A percentile compares a stretch with the other conserved stretches of the same genome.
Evolutionary conservation across 1,140 invertebrate genomes (phyloP).

Genomic region (Panulirus ornatus): DNA sequence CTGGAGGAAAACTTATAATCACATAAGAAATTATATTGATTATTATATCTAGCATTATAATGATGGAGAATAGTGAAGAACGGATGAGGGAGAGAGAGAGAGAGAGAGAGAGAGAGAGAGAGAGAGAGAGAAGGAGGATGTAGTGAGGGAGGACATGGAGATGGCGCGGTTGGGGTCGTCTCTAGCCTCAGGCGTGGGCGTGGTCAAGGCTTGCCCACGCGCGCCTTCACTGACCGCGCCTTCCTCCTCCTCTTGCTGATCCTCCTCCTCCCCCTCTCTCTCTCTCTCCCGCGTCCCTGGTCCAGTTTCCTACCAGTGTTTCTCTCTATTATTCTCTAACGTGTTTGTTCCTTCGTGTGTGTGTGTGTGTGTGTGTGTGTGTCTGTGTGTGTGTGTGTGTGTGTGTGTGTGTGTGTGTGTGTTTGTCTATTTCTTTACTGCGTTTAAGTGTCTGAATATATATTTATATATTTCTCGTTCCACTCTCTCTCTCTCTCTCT

Average conservation of each 20-base stretch:
- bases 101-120: neutral
- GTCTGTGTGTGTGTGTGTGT: neutral
- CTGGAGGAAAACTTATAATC: too few species aligned
- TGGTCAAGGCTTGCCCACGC: neutral
- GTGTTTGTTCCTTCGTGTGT: neutral
- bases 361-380: slow-evolving; percentile 4
- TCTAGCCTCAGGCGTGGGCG: slow-evolving; percentile 1
- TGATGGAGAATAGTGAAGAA: too few species aligned
- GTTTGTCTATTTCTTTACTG: too few species aligned
- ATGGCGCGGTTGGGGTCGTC: neutral
- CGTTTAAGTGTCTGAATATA: too few species aligned
- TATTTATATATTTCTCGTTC: too few species aligned
- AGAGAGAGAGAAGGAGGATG: neutral
- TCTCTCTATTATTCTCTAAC: neutral
- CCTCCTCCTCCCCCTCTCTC: too few species aligned
- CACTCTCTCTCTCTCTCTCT: too few species aligned
- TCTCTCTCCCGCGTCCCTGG: neutral
- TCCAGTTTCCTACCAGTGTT: neutral
- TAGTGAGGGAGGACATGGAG: neutral
- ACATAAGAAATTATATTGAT: too few species aligned
- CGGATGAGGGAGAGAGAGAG: too few species aligned
- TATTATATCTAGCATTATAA: too few species aligned
- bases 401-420: too few species aligned
- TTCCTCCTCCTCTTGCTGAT: neutral
- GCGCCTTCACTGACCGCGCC: neutral